A percentile compares a stretch with the other conserved stretches of the same genome.
These are phyloP conservation scores for Enchytraeus crypticus DNA, from an alignment of 2,888 invertebrate species.

Conservation along the genomic window DNA sequence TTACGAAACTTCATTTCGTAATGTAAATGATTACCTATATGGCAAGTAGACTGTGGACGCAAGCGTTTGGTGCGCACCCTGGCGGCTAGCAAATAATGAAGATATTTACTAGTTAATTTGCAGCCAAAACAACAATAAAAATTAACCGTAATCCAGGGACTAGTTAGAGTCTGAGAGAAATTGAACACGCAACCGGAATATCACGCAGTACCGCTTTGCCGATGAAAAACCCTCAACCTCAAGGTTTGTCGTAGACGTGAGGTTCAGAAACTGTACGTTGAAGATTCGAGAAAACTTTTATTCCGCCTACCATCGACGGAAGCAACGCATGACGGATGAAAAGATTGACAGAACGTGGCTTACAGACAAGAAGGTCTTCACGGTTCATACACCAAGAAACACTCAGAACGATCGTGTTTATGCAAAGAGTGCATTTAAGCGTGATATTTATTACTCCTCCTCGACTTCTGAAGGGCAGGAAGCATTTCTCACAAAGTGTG, in stretches of 20 bases:
- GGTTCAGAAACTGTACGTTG: not conserved
- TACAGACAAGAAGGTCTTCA: not conserved
- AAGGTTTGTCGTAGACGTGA: not conserved
- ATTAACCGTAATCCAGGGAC: slow-evolving; percentile 1
- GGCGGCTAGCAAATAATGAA: not conserved
- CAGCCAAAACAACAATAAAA: not conserved
- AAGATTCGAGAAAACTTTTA: not conserved
- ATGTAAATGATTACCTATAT: too few relatives aligned
- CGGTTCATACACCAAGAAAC: not conserved
- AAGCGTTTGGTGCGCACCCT: not conserved
- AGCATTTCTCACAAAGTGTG: not conserved
- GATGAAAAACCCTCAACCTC: not conserved
- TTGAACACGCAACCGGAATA: not conserved
- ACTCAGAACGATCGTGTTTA: not conserved
- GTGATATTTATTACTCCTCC: not conserved
- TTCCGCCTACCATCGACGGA: not conserved
- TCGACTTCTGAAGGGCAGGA: not conserved
- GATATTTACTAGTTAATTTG: not conserved
- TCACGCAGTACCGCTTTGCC: not conserved
- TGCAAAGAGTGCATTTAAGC: not conserved
- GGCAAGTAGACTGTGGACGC: slow-evolving; percentile 1
- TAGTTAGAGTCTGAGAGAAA: not conserved
- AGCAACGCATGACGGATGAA: not conserved
- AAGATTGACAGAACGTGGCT: not conserved
- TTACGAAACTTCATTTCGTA: too few relatives aligned